Base-by-base conservation (phyloP, 2,113 vertebrate species). In the Silurus asotus region DNA sequence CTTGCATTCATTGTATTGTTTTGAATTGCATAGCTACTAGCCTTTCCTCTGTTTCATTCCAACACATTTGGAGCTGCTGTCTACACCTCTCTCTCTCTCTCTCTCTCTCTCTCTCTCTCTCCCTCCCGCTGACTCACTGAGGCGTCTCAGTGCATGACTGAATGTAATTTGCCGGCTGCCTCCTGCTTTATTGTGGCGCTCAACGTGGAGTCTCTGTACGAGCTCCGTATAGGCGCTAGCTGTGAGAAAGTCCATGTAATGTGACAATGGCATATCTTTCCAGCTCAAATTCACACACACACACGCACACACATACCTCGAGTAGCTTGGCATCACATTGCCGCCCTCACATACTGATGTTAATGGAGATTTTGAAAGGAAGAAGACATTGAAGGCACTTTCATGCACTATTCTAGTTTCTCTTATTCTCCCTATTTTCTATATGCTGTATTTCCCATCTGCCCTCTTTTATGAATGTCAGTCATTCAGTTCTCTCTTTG, bases 101-200 rank as follows among this genome's bases (percentile, higher is more conserved):
- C 55, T 23, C 72, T 56, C 8, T n/a, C 25, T 53, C 20, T 25
- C 25, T 15, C 67, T 61, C 51, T 49, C 37, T 49, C 45, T 4
- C 28, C 9, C 48, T 4, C 17, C 53, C 19, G 8, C 81, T 83
- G 61, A 37, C 65, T 59, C 20, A n/a, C 45, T 74, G 15, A 80
- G 64, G 67, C 51, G 9, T 83, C 65, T 69, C 45, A 58, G 70
- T 81, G 64, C 37, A 48, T 70, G 61, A 49, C 65, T 70, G 61
- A 65, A 76, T 78, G 83, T 64, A 77, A 84, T 77, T 64, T 84
- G 59, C 74, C 8, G 82, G 67, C 55, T 65, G 45, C 49, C 64
- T n/a, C 65, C 37, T 80, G 65, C 19, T n/a, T 79, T 79, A 87
- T 70, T 70, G 55, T 84, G 20, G 65, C 14, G 5, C 53, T 70